These are phyloP conservation scores for Aphelenchoides bicaudatus DNA, from an alignment of 2,888 invertebrate species.

Conservation along the genomic window DNA sequence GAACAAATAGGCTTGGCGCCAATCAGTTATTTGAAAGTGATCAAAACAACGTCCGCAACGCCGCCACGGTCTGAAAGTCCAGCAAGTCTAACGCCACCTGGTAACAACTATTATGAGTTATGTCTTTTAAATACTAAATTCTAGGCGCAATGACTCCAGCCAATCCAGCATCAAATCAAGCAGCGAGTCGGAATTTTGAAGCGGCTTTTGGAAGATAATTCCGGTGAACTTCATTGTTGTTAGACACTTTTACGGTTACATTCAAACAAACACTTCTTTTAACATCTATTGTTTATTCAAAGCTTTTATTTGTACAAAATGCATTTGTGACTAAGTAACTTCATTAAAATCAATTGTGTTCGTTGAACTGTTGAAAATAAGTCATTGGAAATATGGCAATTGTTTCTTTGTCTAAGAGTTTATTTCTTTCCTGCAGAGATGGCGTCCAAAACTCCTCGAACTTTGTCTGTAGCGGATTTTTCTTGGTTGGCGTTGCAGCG, in stretches of 20 bases:
- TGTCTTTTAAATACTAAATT: too few relatives aligned
- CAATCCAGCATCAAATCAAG: not conserved
- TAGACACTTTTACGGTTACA: too few relatives aligned
- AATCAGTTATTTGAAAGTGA: conserved; percentile 65
- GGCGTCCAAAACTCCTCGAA: conserved; percentile 4
- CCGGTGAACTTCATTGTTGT: too few relatives aligned
- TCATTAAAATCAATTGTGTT: not conserved
- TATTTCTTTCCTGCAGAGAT: conserved; percentile 18
- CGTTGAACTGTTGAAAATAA: not conserved
- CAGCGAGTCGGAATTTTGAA: conserved; percentile 2
- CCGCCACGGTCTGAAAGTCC: conserved; percentile 11
- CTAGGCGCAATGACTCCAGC: not conserved
- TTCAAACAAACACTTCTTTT: too few relatives aligned
- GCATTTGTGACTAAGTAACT: too few relatives aligned
- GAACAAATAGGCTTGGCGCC: conserved; percentile 65
- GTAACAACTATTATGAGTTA: too few relatives aligned
- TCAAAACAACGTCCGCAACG: conserved; percentile 1
- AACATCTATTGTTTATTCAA: too few relatives aligned
- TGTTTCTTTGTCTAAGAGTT: too few relatives aligned
- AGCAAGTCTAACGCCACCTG: not conserved
- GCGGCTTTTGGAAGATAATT: not conserved
- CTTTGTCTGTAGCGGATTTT: conserved; percentile 16
- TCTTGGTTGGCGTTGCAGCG: conserved; percentile 31
- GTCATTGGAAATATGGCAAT: too few relatives aligned
- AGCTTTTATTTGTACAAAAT: too few relatives aligned